Conservation (phyloP, 2,113 vertebrate species). For the Perca flavescens region DNA sequence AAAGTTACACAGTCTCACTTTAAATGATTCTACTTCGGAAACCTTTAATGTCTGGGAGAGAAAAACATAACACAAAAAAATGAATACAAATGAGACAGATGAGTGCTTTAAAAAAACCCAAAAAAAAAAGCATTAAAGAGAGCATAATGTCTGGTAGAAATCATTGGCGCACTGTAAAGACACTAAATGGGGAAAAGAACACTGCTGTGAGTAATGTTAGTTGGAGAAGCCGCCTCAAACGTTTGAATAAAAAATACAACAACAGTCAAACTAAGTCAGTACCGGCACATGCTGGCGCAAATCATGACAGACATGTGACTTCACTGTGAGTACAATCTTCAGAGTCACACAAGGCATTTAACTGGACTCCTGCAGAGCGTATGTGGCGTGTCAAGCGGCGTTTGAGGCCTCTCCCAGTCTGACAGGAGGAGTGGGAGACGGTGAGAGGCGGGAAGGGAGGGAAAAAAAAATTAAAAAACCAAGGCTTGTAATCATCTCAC, state of each 20-base stretch:
- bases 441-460: not conserved
- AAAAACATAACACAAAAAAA: not conserved
- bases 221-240: too few relatives aligned
- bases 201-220: not conserved
- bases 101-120: not conserved
- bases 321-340: conserved; percentile 58
- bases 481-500: conserved; percentile 15
- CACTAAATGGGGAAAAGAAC: not conserved
- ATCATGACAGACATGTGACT: conserved; percentile 15
- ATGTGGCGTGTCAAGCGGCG: conserved; percentile 41
- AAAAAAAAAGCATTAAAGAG: not conserved
- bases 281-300: conserved; percentile 29
- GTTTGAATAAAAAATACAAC: conserved; percentile 4
- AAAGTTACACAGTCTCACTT: not conserved
- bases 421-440: conserved; percentile 9
- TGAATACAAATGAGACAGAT: not conserved
- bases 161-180: conserved; percentile 2
- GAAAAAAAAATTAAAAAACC: not conserved
- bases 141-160: not conserved
- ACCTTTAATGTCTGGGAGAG: not conserved
- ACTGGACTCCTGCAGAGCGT: conserved; percentile 41
- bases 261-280: not conserved
- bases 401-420: conserved; percentile 36
- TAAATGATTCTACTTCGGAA: conserved; percentile 4
- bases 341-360: conserved; percentile 69